Conservation (phyloP, 2,797 vertebrate species). For the Microchirus variegatus region DNA sequence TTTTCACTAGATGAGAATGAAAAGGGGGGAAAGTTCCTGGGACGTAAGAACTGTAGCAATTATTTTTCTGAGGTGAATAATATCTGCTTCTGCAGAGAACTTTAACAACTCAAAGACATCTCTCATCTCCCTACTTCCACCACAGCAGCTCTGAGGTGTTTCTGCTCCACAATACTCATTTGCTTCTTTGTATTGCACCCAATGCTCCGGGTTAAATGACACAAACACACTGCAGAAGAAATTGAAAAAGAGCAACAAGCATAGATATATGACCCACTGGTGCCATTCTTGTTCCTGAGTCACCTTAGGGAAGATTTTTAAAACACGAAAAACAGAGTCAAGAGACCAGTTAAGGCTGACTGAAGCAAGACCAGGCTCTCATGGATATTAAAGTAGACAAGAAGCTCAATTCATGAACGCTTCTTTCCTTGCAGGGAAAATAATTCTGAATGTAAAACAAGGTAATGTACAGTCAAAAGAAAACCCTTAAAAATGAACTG, state of each 20-base stretch:
- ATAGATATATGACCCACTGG: slow-evolving; percentile 22
- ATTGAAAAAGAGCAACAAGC: slow-evolving; percentile 42
- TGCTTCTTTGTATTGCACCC: slow-evolving; percentile 63
- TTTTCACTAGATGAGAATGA: slow-evolving; percentile 25
- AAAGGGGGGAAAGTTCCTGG: slow-evolving; percentile 21
- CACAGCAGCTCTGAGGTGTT: slow-evolving; percentile 40
- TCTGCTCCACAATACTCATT: slow-evolving; percentile 36
- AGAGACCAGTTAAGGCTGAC: slow-evolving; percentile 37
- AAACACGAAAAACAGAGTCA: slow-evolving; percentile 24
- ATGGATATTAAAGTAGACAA: slow-evolving; percentile 61
- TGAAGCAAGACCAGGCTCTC: slow-evolving; percentile 40
- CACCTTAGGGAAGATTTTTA: slow-evolving; percentile 28
- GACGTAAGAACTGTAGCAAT: slow-evolving; percentile 45
- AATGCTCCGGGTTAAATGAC: slow-evolving; percentile 38
- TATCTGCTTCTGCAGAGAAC: slow-evolving; percentile 20
- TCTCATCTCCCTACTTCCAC: slow-evolving; percentile 24
- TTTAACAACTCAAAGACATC: slow-evolving; percentile 13
- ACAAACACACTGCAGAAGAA: slow-evolving; percentile 50
- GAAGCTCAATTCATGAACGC: slow-evolving; percentile 53
- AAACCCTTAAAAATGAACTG: slow-evolving; percentile 41
- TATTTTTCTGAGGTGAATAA: slow-evolving; percentile 52
- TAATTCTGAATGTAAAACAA: slow-evolving; percentile 49
- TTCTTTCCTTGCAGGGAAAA: slow-evolving; percentile 20
- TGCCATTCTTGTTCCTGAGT: slow-evolving; percentile 36
- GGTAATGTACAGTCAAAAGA: slow-evolving; percentile 33